These are phyloP conservation scores for Brassicogethes aeneus DNA, from an alignment of 2,888 invertebrate genomes.

Conservation along the genomic window DNA sequence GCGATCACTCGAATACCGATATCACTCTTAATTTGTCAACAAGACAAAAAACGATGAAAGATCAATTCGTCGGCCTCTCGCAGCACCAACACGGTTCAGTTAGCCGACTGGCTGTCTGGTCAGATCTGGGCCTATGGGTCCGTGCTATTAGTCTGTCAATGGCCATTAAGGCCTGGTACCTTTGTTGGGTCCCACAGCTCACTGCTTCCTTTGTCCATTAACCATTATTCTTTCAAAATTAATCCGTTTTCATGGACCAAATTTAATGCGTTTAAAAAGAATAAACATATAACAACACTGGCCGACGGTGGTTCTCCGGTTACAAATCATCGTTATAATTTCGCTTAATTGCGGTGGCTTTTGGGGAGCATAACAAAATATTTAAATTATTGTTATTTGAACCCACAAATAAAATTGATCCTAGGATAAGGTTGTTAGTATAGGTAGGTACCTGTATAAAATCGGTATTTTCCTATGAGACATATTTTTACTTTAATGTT, in stretches of 20 bases:
- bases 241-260: background rate
- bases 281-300: too few species aligned
- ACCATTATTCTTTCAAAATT: background rate
- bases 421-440: too few species aligned
- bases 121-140: conserved; percentile 6
- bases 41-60: background rate
- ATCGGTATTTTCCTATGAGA: too few species aligned
- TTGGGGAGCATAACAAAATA: too few species aligned
- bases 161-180: conserved; percentile 28
- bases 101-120: background rate
- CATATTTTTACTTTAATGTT: too few species aligned
- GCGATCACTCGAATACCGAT: background rate
- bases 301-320: background rate
- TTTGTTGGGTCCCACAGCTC: conserved; percentile 27
- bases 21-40: background rate
- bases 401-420: too few species aligned
- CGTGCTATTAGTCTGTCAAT: conserved; percentile 32
- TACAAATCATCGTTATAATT: background rate
- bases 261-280: background rate
- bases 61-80: background rate
- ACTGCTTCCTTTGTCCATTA: conserved; percentile 19
- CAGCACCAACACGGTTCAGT: background rate
- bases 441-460: too few species aligned
- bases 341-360: too few species aligned
- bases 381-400: too few species aligned